Evolutionary conservation across 2,113 vertebrate species (phyloP).

Genomic region (Menidia beryllina): DNA sequence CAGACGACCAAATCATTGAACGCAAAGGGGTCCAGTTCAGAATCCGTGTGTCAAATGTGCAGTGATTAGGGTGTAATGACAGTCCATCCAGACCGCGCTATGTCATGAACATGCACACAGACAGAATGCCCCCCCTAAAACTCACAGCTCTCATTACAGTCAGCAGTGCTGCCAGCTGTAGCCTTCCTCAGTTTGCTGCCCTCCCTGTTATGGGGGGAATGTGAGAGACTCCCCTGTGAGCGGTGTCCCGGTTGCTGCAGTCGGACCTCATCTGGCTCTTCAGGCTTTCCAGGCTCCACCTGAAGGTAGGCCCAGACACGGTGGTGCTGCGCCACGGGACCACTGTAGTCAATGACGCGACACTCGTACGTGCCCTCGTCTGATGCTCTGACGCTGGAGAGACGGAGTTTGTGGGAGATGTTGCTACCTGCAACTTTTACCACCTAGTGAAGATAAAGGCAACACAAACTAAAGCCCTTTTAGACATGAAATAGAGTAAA

Average conservation of each 20-base stretch:
- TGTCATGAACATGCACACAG: slow-evolving; percentile 63
- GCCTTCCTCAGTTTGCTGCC: slow-evolving; percentile 85
- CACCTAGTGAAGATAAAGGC: slow-evolving; percentile 81
- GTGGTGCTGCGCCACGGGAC: slow-evolving; percentile 86
- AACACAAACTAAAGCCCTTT: not conserved
- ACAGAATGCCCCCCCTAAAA: slow-evolving; percentile 71
- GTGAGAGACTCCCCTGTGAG: slow-evolving; percentile 44
- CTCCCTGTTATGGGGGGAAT: slow-evolving; percentile 80
- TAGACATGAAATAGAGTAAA: not conserved
- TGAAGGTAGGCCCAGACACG: slow-evolving; percentile 91
- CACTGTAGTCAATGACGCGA: slow-evolving; percentile 93
- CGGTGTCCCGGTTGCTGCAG: slow-evolving; percentile 70
- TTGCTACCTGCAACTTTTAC: slow-evolving; percentile 97
- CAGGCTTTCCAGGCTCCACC: slow-evolving; percentile 86
- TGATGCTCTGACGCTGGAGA: slow-evolving; percentile 90
- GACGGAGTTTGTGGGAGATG: slow-evolving; percentile 96
- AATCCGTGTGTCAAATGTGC: slow-evolving; percentile 3
- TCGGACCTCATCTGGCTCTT: slow-evolving; percentile 49
- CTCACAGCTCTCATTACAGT: slow-evolving; percentile 82
- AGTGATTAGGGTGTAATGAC: slow-evolving; percentile 35
- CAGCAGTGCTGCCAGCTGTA: slow-evolving; percentile 72
- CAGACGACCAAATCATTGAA: slow-evolving; percentile 27
- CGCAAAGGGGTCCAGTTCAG: slow-evolving; percentile 31
- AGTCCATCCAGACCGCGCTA: slow-evolving; percentile 37
- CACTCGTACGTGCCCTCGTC: slow-evolving; percentile 97